Conservation (phyloP, 1,140 invertebrate genomes). For the Capitella teleta region DNA sequence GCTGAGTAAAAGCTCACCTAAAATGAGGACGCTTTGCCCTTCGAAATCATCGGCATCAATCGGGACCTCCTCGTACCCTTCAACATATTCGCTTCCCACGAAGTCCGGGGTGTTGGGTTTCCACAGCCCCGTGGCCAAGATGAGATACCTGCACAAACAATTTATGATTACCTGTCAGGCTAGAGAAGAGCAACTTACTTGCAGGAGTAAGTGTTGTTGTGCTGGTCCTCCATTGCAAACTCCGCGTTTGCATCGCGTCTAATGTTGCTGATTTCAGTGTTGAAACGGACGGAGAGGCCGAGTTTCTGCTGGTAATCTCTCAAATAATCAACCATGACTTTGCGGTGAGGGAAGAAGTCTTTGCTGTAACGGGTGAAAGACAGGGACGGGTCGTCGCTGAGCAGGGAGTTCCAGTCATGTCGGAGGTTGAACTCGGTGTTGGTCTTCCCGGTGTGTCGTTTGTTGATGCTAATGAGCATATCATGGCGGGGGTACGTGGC, state of each 20-base stretch:
- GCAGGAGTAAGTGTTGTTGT: constrained; percentile 30
- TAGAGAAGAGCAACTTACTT: constrained; percentile 21
- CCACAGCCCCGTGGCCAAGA: constrained; percentile 40
- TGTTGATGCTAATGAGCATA: constrained; percentile 46
- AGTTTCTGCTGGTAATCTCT: constrained; percentile 35
- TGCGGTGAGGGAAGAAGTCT: constrained; percentile 41
- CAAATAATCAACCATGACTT: constrained; percentile 36
- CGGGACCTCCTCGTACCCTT: constrained; percentile 37
- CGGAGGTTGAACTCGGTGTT: constrained; percentile 45
- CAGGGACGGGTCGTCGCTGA: constrained; percentile 37
- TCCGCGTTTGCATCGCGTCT: constrained; percentile 8
- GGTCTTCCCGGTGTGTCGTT: constrained; percentile 40
- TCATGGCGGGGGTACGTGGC: constrained; percentile 42
- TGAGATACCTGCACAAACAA: constrained; percentile 34
- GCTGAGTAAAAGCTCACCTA: no score
- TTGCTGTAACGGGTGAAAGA: constrained; percentile 35
- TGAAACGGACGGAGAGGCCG: constrained; percentile 37
- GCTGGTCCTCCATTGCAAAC: constrained; percentile 36
- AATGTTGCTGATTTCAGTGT: constrained; percentile 38
- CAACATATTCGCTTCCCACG: constrained; percentile 28
- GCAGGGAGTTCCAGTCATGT: constrained; percentile 46
- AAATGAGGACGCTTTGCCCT: constrained; percentile 43
- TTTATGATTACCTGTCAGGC: no score
- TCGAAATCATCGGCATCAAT: constrained; percentile 39
- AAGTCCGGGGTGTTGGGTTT: constrained; percentile 33